Evolutionary conservation across 2,113 vertebrate genomes (phyloP), one percentile per base, ranked within the genome.

Genomic region (Alouatta palliata): DNA sequence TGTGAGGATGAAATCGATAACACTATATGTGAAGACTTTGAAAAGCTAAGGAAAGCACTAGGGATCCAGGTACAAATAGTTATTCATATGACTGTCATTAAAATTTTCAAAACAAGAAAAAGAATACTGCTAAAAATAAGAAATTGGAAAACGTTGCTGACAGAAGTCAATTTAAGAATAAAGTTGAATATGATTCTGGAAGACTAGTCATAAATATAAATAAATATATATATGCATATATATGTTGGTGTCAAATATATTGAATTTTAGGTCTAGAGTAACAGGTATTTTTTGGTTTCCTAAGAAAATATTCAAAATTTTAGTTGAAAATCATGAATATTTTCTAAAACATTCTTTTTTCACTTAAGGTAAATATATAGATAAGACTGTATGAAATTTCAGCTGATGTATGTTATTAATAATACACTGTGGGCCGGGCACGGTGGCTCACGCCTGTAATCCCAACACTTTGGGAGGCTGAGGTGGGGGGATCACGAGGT

Each of bases 221-320:
- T 25, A 58, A 19, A 61, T 27, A 61, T 11, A 61, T 27, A 61
- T 5, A 27, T 5, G 30, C 27, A 64, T 30, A 64, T 64, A 64
- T 64, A 64, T 64, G 27, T 66, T 73, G 52, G 66, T 56, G 45
- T 58, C 58, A 86, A 92, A 83, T 64, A 14, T 79, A 47, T 14
- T 85, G 14, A 80, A 49, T 88, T 91, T 91, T 80, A 82, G 77
- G 40, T 76, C 47, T n/a, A 68, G 76, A 52, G 30, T 89, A 75
- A 54, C 0, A 52, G 25, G 75, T n/a, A 49, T 47, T 82, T 73
- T 52, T 23, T 16, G 0, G 27, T 80, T 97, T 83, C 88, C 49
- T 83, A 16, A 73, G 82, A 95, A 97, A 94, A 88, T 30, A 25
- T 30, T 49, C 7, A 40, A 90, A 92, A 85, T 30, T 70, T 79